These are phyloP conservation scores for Latrodectus elegans DNA, from an alignment of 2,888 invertebrate genomes.

Conservation along the genomic window DNA sequence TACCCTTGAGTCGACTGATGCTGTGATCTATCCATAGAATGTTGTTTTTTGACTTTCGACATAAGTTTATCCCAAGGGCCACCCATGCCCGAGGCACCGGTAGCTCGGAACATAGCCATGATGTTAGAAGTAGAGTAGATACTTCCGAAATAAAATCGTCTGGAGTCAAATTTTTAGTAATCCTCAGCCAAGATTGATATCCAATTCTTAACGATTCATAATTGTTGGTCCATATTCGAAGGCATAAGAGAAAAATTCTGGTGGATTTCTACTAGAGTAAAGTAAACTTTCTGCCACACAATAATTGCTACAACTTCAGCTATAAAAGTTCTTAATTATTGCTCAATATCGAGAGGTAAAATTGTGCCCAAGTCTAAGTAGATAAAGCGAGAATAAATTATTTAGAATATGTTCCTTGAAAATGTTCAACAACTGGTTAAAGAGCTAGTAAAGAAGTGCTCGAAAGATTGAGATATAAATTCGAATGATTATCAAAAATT, in stretches of 20 bases:
- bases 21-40: constrained; percentile 19
- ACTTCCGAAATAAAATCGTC: not conserved
- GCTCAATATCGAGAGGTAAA: constrained; percentile 29
- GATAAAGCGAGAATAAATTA: constrained; percentile 3
- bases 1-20: not conserved
- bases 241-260: not conserved
- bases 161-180: not conserved
- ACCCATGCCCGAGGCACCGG: constrained; percentile 62
- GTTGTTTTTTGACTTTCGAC: constrained; percentile 62
- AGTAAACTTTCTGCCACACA: not conserved
- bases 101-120: constrained; percentile 65
- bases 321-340: constrained; percentile 15
- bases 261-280: not conserved
- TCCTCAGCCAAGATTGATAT: not conserved
- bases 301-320: not conserved
- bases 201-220: not conserved
- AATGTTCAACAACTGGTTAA: not conserved
- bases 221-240: not conserved
- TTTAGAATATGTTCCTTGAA: not conserved
- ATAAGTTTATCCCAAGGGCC: constrained; percentile 68
- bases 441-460: constrained; percentile 3
- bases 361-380: constrained; percentile 44
- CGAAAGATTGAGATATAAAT: constrained; percentile 26
- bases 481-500: constrained; percentile 41
- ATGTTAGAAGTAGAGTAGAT: no score